Base-by-base conservation (phyloP, 2,888 invertebrate genomes). In the Gari tellinella region DNA sequence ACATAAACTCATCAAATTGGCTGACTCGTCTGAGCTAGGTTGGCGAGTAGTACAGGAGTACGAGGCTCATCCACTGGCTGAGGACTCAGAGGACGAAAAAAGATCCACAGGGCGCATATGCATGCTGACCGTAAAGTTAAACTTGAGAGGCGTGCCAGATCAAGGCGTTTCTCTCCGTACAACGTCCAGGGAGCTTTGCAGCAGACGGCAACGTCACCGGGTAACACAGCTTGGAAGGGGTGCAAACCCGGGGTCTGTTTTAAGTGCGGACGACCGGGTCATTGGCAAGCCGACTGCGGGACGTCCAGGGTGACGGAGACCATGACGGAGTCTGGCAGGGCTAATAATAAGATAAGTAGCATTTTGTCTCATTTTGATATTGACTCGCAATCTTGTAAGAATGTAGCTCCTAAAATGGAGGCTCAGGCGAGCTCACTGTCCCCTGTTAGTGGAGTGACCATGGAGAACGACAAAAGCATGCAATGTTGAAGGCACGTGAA, bases 21-120 rank as follows among this genome's bases (percentile, higher is more conserved):
- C 72, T 8, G 60, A 72, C 19, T 40, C 53, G n/a, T 60, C 60
- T 37, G 64, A 65, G 10, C 37, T n/a, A 37, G 52, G 70, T 1
- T 70, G 70, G n/a, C n/a, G n/a, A n/a, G n/a, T n/a, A n/a, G n/a
- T n/a, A n/a, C n/a, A n/a, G n/a, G n/a, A n/a, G n/a, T n/a, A 70
- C 41, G 58, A 70, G 19, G 58, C 70, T 14, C 51, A 70, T 37
- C 70, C 63, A 7, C 37, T 70, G 3, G 70, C 70, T 3, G 57
- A 63, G 12, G 58, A 70, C 38, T 63, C 57, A 1, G 70, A 70
- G 21, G 60, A 70, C 23, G 64, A 70, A n/a, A 70, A 60, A 70
- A 70, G 26, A 70, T 70, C 10, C 65, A 57, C 26, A 26, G 60
- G 19, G 70, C 64, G 10, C 70, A 70, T 17, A 2, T 58, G 15